A percentile compares a stretch with the other conserved stretches of the same genome.
These are phyloP conservation scores for Rhopalosiphum nymphaeae DNA, from an alignment of 2,888 invertebrate genomes.

Conservation along the genomic window DNA sequence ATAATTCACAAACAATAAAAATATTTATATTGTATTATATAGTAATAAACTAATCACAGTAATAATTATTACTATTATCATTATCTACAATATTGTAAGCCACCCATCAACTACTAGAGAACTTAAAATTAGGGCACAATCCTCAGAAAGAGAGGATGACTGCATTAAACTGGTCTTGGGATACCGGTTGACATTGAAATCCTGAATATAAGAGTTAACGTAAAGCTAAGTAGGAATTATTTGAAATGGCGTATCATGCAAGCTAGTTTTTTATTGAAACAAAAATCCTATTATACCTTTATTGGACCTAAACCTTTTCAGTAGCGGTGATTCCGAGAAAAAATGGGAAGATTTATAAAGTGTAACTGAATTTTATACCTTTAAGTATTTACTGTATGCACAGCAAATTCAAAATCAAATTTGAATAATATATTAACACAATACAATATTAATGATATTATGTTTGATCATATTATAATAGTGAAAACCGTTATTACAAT, in stretches of 20 bases:
- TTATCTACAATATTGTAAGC: neutral
- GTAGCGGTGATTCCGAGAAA: fast-evolving
- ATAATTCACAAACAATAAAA: neutral
- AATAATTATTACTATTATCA: neutral
- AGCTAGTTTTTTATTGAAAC: neutral
- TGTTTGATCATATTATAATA: neutral
- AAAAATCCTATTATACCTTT: neutral
- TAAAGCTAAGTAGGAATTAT: neutral
- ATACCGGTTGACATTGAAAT: neutral
- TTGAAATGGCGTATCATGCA: neutral
- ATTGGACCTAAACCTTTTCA: neutral
- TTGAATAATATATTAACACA: neutral
- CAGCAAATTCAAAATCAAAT: neutral
- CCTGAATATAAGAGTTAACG: neutral
- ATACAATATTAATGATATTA: neutral
- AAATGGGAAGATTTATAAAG: neutral
- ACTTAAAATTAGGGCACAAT: neutral
- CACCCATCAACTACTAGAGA: neutral
- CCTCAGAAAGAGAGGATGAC: neutral
- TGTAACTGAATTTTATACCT: neutral
- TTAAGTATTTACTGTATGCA: neutral
- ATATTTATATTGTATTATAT: neutral
- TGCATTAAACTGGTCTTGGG: neutral
- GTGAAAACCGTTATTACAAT: neutral
- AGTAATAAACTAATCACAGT: no score